Evolutionary conservation across 2,888 invertebrate species (phyloP), one percentile per base, ranked within the genome.

Genomic region (Mesoligia furuncula): DNA sequence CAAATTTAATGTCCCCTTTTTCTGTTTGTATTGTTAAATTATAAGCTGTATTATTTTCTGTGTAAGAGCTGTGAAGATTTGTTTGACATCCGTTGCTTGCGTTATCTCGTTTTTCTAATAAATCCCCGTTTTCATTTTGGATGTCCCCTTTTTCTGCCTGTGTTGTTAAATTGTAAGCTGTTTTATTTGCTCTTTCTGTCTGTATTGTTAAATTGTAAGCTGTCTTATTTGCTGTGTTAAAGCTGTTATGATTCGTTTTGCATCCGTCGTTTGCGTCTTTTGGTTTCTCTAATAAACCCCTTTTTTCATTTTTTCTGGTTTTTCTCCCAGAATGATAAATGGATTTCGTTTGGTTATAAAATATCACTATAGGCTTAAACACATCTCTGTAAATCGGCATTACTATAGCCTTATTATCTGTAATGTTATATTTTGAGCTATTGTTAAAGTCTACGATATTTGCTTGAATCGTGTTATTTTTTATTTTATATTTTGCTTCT

Each of bases 281-380:
- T 54, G 9, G 0, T 17, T 27, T 54, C 24, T 70, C 17, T 45
- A 62, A 62, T 20, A 62, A 45, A n/a, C 54, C n/a, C 3, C 8
- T 20, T 51, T 61, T 79, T 13, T 51, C n/a, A 24, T 15, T 36
- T 1, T 9, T 31, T 45, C 51, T 59, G 3, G n/a, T 39, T 31
- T 24, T 57, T 64, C 31, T 45, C 1, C 64, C 42, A 39, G 54
- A 62, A 70, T 65, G 7, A 39, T 69, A 20, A n/a, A 42, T 45
- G 0, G 39, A 64, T 65, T 77, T 75, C 0, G 67, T 75, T 73
- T 77, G 45, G 15, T 86, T 73, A 45, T 54, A 62, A 61, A 75
- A 71, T 24, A 77, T 17, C 11, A 61, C 39, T 36, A 61, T 72
- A 15, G 65, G 65, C 31, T 75, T 75, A n/a, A 39, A 65, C 17